phyloP scores from a whole-genome alignment of 2,888 invertebrate genomes.

The Eremobia ochroleuca region DNA sequence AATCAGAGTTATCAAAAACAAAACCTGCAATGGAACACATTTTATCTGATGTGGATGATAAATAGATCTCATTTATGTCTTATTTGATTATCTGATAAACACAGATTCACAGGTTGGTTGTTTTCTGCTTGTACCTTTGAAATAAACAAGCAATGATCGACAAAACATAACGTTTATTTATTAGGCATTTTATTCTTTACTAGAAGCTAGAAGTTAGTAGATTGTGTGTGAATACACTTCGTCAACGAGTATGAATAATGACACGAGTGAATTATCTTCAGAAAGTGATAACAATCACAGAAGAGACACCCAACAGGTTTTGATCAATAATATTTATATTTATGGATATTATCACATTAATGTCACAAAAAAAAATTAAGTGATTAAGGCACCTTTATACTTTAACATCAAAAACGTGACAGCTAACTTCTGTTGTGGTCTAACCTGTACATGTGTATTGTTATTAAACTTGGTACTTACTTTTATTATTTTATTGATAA shows the following conservation, averaged over 20 bases:
- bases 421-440: conserved; percentile 35
- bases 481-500: conserved; percentile 9
- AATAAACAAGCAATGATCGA: conserved; percentile 17
- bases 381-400: conserved; percentile 33
- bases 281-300: conserved; percentile 74
- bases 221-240: conserved; percentile 20
- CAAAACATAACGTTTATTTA: conserved; percentile 5
- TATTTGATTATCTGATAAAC: not conserved
- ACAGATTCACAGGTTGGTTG: conserved; percentile 11
- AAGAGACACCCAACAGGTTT: conserved; percentile 81
- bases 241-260: conserved; percentile 73
- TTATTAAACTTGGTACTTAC: not conserved
- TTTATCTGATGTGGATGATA: not conserved
- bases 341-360: conserved; percentile 64
- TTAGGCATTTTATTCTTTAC: not conserved
- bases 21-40: not conserved
- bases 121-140: conserved; percentile 1
- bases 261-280: conserved; percentile 72
- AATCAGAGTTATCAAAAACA: not conserved
- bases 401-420: conserved; percentile 31
- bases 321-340: conserved; percentile 42
- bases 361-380: conserved; percentile 44
- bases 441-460: conserved; percentile 24
- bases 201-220: conserved; percentile 20
- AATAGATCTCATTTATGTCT: not conserved